Evolutionary conservation across 1,140 invertebrate genomes (phyloP), one percentile per base, ranked within the genome.

Genomic region (Rhynchophorus ferrugineus): DNA sequence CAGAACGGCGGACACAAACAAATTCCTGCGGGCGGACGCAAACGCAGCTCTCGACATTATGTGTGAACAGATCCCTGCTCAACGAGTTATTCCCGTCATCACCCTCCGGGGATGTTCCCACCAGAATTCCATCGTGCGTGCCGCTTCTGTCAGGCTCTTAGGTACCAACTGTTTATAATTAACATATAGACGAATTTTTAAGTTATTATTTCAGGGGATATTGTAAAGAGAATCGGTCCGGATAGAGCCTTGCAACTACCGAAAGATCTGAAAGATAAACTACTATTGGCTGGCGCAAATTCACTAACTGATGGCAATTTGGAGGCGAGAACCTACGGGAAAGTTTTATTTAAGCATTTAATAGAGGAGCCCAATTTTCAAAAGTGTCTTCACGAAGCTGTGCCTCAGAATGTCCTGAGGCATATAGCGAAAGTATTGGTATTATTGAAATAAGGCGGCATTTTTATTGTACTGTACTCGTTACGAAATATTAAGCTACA

Each of bases 1-100:
- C 54, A 83, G 92, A 59, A 89, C 88, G 33, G 89, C 89, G 0
- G 94, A 97, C 65, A 95, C 90, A 1, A 95, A 95, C 69, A 84
- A 84, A 59, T 98, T 97, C 66, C 75, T 97, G 18, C 75, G 91
- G 33, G 85, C 84, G 13, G 93, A 96, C 69, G 85, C 89, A 8
- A 85, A 88, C 13, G 73, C 76, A n/a, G 87, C 91, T 16, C 64
- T 98, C 21, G 83, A 85, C 57, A 73, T 78, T 3, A 86, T 96
- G 79, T 78, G 90, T 21, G 82, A 87, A 39, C 78, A 81, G 63
- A 64, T 85, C 34, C 78, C 72, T 53, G 79, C 76, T 35, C 68
- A 71, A 20, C 80, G 80, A 22, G 71, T 74, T 0, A 72, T 72
- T 1, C 67, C 69, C 11, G 75, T 80, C 17, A 55, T 82, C 3